Evolutionary conservation across 2,113 vertebrate genomes (phyloP), one percentile per base, ranked within the genome.

Genomic region (Pseudorectes ferrugineus): DNA sequence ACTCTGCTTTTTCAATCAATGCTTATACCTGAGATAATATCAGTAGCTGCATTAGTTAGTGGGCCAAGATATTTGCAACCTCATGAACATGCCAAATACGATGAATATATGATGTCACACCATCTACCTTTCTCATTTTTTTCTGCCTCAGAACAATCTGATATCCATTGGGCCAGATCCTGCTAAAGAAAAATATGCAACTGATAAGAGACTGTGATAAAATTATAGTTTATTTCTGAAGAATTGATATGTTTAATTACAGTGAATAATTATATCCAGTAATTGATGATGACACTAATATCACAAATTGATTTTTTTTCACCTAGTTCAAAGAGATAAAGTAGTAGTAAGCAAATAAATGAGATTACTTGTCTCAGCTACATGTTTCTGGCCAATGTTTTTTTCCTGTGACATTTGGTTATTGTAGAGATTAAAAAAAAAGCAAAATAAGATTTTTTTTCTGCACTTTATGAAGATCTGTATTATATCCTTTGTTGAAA

Each of bases 251-350:
- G 28, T 87, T 42, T 95, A 96, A 94, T 97, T 96, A 91, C 33
- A 93, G 46, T 70, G 63, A 87, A 93, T 95, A 97, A 94, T 96
- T 90, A 93, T 19, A 89, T 80, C 59, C 86, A 85, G 78, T 95
- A 96, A 96, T 92, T 93, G 85, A 92, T 68, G 52, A 61, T 54
- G 72, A 59, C 8, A 31, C 45, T 80, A 87, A 62, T 59, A 90
- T 29, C 12, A 52, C 24, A 76, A 17, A 78, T 24, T 17, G 23
- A 51, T 45, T 61, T 93, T 87, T 87, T 92, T 92, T 68, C 43
- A 9, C 54, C 35, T 75, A 21, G 21, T 80, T 72, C 48, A 77
- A 93, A 42, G 25, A 61, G 54, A 58, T 52, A 58, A 68, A 93
- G 46, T 54, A 85, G 58, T 78, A 92, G 20, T 62, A 95, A 93